Base-by-base conservation (phyloP, 1,140 invertebrate species). In the Drosophila kohkoa region DNA sequence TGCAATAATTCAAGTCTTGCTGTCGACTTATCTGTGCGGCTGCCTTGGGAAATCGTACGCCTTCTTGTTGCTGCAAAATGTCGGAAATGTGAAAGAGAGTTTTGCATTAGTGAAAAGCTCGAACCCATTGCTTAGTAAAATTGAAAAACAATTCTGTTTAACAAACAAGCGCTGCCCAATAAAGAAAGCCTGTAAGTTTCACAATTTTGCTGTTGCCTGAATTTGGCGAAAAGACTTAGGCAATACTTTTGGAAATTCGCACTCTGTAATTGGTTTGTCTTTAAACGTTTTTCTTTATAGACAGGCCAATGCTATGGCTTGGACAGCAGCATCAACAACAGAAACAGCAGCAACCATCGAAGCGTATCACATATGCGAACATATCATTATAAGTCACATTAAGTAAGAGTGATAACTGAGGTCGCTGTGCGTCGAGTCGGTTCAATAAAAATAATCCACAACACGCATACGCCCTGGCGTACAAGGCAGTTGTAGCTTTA, bases 1-100 rank as follows among this genome's bases (percentile, higher is more conserved):
- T 89, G 87, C 87, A 83, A 91, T 91, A 91, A 89, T 91, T 91
- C 76, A 91, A 91, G 89, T 91, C 89, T 90, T 91, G 83, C 75
- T 91, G 89, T 74, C 77, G 88, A 91, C 88, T 91, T 91, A 91
- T 91, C 88, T 91, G 81, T 58, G 81, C 75, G 79, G 81, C 78
- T 87, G 76, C 78, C 78, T 91, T 89, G 88, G 71, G 71, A 91
- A 81, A 83, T 88, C 75, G 86, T 91, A 77, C 66, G 81, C 77
- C 85, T 79, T 80, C 74, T 60, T 73, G 75, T 76, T 79, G 82
- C 85, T 88, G 70, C 55, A 75, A 69, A 85, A 66, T 57, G 70
- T 86, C 79, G 85, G 81, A 79, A 87, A 72, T 60, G 28, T 45
- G 46, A 75, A 60, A 68, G 59, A 55, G 46, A 75, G 54, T 57